These are phyloP conservation scores for Parochlus steinenii DNA, from an alignment of 2,888 invertebrate species.

Conservation along the genomic window DNA sequence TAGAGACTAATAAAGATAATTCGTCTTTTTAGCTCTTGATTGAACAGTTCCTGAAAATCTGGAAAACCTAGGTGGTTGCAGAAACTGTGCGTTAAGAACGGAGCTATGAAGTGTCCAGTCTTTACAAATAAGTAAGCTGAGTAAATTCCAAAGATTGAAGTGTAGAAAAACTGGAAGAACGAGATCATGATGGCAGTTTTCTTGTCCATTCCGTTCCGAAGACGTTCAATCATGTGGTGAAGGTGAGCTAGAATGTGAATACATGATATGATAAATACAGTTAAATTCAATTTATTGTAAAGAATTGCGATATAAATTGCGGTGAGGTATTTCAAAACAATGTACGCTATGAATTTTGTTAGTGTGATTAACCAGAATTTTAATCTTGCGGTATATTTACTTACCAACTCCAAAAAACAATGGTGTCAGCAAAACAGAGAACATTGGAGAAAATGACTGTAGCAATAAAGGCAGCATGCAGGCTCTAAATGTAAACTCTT, in stretches of 20 bases:
- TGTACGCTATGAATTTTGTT: no score
- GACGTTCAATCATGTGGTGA: constrained; percentile 74
- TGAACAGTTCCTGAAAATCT: constrained; percentile 55
- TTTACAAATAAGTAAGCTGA: constrained; percentile 81
- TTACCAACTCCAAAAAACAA: constrained; percentile 80
- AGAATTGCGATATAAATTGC: background rate
- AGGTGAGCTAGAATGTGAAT: constrained; percentile 78
- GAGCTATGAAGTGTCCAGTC: constrained; percentile 80
- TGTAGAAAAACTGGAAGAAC: constrained; percentile 79
- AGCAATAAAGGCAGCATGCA: constrained; percentile 86
- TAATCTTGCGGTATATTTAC: constrained; percentile 15
- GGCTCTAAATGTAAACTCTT: constrained; percentile 89
- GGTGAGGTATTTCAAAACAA: no score
- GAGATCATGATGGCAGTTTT: constrained; percentile 53
- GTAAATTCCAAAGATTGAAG: constrained; percentile 86
- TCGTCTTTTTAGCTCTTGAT: constrained; percentile 40
- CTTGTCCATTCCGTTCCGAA: constrained; percentile 51
- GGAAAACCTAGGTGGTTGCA: constrained; percentile 97
- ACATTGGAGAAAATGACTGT: constrained; percentile 58
- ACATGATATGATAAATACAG: constrained; percentile 4
- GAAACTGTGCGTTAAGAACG: constrained; percentile 79
- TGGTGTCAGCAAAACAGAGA: constrained; percentile 70
- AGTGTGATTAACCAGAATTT: background rate
- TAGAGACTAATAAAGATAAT: constrained; percentile 48
- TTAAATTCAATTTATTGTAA: constrained; percentile 1